Evolutionary conservation across 2,797 vertebrate species (phyloP), one percentile per base, ranked within the genome.

Genomic region (Tenualosa thibaudeaui): DNA sequence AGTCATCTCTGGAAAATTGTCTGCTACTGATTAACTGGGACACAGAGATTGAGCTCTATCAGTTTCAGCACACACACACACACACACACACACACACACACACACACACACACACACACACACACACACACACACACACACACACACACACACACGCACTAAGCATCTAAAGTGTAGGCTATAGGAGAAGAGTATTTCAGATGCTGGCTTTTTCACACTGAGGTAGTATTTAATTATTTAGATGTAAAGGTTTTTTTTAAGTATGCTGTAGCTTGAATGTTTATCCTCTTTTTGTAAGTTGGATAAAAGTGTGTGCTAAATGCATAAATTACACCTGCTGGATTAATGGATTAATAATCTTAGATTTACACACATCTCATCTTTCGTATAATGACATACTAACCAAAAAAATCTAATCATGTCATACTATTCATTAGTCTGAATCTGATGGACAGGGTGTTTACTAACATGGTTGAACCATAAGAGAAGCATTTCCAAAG

Each of bases 1-100:
- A 83, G 81, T 82, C 83, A 84, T 85, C 51, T 81, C 81, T 50
- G 54, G 84, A 87, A 89, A 87, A 85, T 43, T 81, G 81, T 60
- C 19, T 51, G n/a, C 75, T 56, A 51, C 51, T 60, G 62, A 85
- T 88, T 62, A 54, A 88, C 83, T 82, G n/a, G 24, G 50, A 81
- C 46, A 62, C 9, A 17, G 2, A 7, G 37, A 78, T 40, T 78
- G 71, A 78, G 17, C 19, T 78, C 40, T 22, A 46, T 9, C 40
- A 19, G 71, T 6, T 40, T 78, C 40, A 46, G 40, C 15, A 9
- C 22, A 8, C 19, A 37, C 13, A 75, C 22, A 51, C 31, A 46
- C 56, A 54, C 9, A 19, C 19, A 60, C n/a, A 24, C 58, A 62
- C 22, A 26, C 19, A 83, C 31, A 56, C 54, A 56, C 54, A 56